Conservation (phyloP, 30 jellyfish, hydroid and myxozoan species). For the Rhopilema esculentum region DNA sequence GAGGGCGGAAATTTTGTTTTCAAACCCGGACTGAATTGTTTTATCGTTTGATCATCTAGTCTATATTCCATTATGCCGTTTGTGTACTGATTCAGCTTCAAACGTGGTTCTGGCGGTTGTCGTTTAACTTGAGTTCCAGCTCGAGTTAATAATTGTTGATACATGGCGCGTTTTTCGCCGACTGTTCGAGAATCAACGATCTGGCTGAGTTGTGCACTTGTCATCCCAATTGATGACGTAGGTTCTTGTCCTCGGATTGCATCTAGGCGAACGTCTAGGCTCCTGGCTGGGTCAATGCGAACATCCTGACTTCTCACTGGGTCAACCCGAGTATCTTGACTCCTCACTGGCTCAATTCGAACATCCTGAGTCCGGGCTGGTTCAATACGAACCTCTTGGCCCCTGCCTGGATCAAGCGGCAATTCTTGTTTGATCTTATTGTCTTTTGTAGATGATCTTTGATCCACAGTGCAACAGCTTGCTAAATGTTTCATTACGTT, state of each 20-base stretch:
- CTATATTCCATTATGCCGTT: background rate
- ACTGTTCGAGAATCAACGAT: conserved; percentile 33
- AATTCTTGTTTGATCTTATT: conserved; percentile 15
- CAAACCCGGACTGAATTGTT: conserved; percentile 5
- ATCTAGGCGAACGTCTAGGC: conserved; percentile 6
- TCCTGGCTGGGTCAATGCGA: conserved; percentile 5
- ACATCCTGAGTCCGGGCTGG: background rate
- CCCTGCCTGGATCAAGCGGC: conserved; percentile 6
- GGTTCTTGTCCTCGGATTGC: conserved; percentile 16
- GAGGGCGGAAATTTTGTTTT: background rate
- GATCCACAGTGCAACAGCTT: conserved; percentile 60
- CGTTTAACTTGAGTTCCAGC: background rate
- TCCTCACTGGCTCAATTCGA: background rate
- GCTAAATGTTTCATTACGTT: conserved; percentile 69
- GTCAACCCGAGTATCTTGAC: background rate
- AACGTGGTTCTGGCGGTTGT: conserved; percentile 6
- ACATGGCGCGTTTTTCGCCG: conserved; percentile 51
- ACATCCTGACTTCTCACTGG: conserved; percentile 16
- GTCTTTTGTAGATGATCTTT: conserved; percentile 18
- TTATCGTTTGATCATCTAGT: conserved; percentile 17
- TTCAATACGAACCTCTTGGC: conserved; percentile 6
- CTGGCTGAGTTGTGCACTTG: background rate
- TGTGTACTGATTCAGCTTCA: conserved; percentile 3
- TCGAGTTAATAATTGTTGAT: conserved; percentile 41
- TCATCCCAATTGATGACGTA: background rate